Conservation (phyloP, 2,113 vertebrate species). For the Hemichromis elongatus region DNA sequence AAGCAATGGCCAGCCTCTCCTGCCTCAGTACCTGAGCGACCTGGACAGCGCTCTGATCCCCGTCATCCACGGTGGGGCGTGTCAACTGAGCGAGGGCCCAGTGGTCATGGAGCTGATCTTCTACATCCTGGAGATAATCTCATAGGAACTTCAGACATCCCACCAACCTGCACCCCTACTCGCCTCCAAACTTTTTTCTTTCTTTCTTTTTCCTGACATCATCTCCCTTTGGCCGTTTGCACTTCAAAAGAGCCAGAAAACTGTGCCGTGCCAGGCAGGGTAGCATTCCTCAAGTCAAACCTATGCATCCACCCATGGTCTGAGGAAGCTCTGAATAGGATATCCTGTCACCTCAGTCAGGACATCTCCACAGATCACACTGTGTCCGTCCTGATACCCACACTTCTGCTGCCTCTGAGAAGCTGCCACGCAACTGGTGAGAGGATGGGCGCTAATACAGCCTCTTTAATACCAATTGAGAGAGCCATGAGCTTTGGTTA, state of each 20-base stretch:
- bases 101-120: constrained; percentile 97
- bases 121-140: constrained; percentile 99
- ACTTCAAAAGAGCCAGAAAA: constrained; percentile 81
- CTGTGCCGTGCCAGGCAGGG: constrained; percentile 65
- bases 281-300: constrained; percentile 78
- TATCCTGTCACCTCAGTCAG: neutral
- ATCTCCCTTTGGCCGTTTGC: constrained; percentile 75
- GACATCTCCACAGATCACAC: neutral
- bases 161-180: neutral
- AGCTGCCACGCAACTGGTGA: neutral
- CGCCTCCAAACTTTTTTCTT: neutral
- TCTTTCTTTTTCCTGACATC: neutral
- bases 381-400: neutral
- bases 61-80: constrained; percentile 93
- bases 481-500: neutral
- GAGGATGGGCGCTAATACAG: neutral
- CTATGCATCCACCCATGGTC: constrained; percentile 84
- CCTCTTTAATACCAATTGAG: neutral
- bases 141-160: constrained; percentile 58
- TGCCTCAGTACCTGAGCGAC: constrained; percentile 93
- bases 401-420: neutral
- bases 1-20: constrained; percentile 92
- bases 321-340: constrained; percentile 15
- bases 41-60: constrained; percentile 97
- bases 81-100: constrained; percentile 92